These are phyloP conservation scores for Characodon lateralis DNA, from an alignment of 2,797 vertebrate species.

Conservation along the genomic window DNA sequence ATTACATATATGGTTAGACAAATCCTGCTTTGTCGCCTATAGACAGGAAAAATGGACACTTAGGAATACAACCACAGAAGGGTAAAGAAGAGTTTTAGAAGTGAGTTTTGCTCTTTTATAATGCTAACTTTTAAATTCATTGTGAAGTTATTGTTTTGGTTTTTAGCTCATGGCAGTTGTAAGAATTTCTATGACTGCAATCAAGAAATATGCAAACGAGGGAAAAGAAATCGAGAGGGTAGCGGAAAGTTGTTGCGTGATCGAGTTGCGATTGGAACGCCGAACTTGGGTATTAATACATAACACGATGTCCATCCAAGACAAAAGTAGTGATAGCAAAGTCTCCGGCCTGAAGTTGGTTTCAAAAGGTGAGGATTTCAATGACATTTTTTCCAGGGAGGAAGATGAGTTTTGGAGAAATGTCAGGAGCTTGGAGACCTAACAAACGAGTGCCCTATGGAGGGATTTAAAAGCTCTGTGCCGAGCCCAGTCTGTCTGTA, in stretches of 20 bases:
- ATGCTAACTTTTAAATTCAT: not conserved
- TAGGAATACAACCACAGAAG: not conserved
- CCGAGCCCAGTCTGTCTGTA: not conserved
- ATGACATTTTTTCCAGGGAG: not conserved
- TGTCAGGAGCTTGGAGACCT: not conserved
- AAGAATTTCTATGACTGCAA: not conserved
- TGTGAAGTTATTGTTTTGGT: not conserved
- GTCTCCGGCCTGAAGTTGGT: not conserved
- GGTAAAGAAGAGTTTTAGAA: not conserved
- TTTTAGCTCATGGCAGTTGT: not conserved
- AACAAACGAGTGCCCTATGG: not conserved
- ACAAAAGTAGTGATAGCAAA: not conserved
- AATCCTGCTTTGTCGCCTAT: not conserved
- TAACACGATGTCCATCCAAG: not conserved
- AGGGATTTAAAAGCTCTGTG: not conserved
- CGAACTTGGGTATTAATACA: not conserved
- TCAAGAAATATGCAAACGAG: not conserved
- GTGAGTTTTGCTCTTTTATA: not conserved
- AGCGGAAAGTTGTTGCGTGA: not conserved
- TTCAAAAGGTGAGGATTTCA: not conserved
- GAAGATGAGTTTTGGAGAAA: not conserved
- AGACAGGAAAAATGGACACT: not conserved
- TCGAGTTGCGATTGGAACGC: not conserved
- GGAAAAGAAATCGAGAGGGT: not conserved
- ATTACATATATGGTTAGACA: not conserved